Percentiles rank a stretch among this genome's conserved stretches.
phyloP scores from a whole-genome alignment of 2,888 invertebrate species.

The Miltochrista miniata region DNA sequence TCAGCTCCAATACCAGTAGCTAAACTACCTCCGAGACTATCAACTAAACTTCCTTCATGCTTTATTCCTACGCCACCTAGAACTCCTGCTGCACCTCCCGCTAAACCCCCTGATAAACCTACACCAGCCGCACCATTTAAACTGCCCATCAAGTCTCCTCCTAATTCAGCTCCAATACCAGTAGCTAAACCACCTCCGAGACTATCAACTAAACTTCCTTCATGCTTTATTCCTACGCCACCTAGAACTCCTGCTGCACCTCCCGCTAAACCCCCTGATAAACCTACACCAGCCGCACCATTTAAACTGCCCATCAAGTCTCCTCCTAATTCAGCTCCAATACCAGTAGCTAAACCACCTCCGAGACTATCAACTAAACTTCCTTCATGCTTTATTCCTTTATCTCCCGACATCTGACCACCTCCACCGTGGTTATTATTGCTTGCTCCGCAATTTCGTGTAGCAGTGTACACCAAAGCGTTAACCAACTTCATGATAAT shows the following conservation, averaged over 20 bases:
- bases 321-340: constrained; percentile 5
- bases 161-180: neutral
- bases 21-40: neutral
- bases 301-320: neutral
- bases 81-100: too few species aligned
- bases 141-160: constrained; percentile 1
- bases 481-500: constrained; percentile 65
- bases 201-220: too few species aligned
- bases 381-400: too few species aligned
- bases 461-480: constrained; percentile 59
- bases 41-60: too few species aligned
- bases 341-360: neutral
- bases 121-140: constrained; percentile 1
- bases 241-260: neutral
- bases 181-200: neutral
- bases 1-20: neutral
- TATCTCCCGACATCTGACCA: neutral
- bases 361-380: neutral
- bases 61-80: too few species aligned
- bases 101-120: neutral
- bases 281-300: neutral
- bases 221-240: too few species aligned
- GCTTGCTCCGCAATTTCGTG: constrained; percentile 42
- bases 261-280: neutral
- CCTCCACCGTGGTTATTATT: neutral